A percentile compares a stretch with the other conserved stretches of the same genome.
phyloP scores from a whole-genome alignment of 1,140 invertebrate genomes.

The Eumaeus atala region DNA sequence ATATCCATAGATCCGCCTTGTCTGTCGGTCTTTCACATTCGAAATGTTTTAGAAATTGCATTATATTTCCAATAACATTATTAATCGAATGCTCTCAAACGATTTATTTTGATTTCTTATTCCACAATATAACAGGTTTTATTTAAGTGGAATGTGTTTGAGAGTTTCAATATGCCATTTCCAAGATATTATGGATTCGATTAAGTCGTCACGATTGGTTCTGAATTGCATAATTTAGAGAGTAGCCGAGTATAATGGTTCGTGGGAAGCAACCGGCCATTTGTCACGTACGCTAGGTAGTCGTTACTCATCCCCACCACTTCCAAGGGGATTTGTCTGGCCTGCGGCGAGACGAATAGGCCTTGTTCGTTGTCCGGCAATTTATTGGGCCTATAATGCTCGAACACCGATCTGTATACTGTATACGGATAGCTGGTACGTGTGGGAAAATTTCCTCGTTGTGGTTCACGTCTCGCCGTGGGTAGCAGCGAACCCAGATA shows the following conservation, averaged over 20 bases:
- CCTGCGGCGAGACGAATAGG: constrained; percentile 40
- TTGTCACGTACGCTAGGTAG: constrained; percentile 13
- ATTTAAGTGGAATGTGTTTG: no score
- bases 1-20: no score
- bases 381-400: constrained; percentile 34
- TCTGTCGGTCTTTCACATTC: no score
- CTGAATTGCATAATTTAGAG: constrained; percentile 6
- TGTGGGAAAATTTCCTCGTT: no score
- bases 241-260: background rate
- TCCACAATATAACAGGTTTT: background rate
- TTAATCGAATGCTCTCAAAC: no score
- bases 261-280: background rate
- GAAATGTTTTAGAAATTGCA: no score
- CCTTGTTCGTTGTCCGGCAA: constrained; percentile 35
- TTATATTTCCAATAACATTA: no score
- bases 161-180: no score
- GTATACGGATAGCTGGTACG: background rate
- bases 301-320: constrained; percentile 15
- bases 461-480: no score
- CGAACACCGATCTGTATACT: constrained; percentile 33
- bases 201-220: constrained; percentile 4
- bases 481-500: no score
- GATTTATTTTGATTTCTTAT: background rate
- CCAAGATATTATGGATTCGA: background rate
- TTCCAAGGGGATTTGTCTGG: constrained; percentile 41